These are phyloP conservation scores for Pipistrellus nathusii DNA, from an alignment of 2,797 vertebrate genomes.

Conservation along the genomic window DNA sequence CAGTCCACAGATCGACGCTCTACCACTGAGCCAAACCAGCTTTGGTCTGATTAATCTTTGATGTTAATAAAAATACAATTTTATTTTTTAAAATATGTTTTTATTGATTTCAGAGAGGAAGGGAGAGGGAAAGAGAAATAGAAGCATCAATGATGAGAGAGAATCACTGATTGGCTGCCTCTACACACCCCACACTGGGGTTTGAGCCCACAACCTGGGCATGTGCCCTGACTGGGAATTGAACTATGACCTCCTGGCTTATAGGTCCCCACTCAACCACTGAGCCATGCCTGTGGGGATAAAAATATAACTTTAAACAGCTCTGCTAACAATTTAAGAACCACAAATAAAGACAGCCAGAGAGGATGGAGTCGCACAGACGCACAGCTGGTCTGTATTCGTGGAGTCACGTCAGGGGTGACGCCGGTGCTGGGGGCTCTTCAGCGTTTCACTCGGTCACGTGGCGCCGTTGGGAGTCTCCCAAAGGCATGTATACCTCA, in stretches of 20 bases:
- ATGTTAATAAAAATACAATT: background rate
- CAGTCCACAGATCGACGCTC: too few relatives aligned
- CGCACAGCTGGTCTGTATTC: background rate
- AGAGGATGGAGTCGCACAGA: background rate
- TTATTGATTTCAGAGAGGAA: too few relatives aligned
- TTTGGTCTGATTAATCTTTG: background rate
- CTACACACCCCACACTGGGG: too few relatives aligned
- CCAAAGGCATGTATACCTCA: background rate
- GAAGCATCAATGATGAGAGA: too few relatives aligned
- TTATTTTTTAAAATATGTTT: background rate
- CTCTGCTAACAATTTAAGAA: slow-evolving; percentile 3
- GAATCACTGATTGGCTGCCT: too few relatives aligned
- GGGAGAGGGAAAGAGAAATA: too few relatives aligned
- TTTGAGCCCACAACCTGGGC: too few relatives aligned
- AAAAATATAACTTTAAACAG: background rate
- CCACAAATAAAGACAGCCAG: background rate
- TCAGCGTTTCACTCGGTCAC: background rate
- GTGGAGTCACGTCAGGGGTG: background rate
- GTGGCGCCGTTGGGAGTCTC: background rate
- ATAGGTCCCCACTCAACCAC: too few relatives aligned
- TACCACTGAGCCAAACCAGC: too few relatives aligned
- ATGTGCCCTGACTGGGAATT: too few relatives aligned
- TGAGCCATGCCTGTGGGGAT: too few relatives aligned
- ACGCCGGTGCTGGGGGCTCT: background rate
- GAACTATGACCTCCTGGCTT: too few relatives aligned